Evolutionary conservation across 2,888 invertebrate species (phyloP), one percentile per base, ranked within the genome.

Genomic region (Pocota personata): DNA sequence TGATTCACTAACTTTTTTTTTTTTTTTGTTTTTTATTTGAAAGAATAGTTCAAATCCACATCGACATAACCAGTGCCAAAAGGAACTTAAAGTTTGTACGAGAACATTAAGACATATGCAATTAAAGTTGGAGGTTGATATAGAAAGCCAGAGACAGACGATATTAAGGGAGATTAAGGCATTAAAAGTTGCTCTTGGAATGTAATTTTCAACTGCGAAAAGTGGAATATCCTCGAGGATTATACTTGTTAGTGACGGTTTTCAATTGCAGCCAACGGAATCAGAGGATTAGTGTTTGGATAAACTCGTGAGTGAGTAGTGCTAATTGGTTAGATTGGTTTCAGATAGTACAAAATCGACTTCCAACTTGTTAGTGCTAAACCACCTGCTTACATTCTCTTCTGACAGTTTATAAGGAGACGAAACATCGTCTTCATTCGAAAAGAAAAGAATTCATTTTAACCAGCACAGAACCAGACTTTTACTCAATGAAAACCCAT

Each of bases 81-180:
- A 48, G n/a, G 7, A 21, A 32, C 6, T 43, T 21, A n/a, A 67
- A 69, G 37, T 67, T 58, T 57, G 30, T 46, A 46, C 16, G 19
- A 60, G 50, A 21, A 37, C 50, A 58, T 19, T 77, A 67, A n/a
- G 67, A 48, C 27, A n/a, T n/a, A 69, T 78, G 69, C 52, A 78
- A 71, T 78, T 78, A 69, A 52, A 69, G 69, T 62, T 69, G 24
- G 19, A 16, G n/a, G n/a, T 37, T 12, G 12, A 2, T 14, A 30
- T 4, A 37, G 24, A 7, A 27, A 35, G 6, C 14, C 69, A 50
- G 30, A 12, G 32, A 37, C 5, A 5, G 16, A 0, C 3, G n/a
- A 4, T 6, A 40, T 40, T 12, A 37, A n/a, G 50, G 3, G 14
- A 5, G 37, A 2, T 24, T 37, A 48, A 24, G n/a, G 10, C 10